These are phyloP conservation scores for Ctenochaetus hawaiiensis DNA, from an alignment of 2,797 vertebrate species.

Conservation along the genomic window DNA sequence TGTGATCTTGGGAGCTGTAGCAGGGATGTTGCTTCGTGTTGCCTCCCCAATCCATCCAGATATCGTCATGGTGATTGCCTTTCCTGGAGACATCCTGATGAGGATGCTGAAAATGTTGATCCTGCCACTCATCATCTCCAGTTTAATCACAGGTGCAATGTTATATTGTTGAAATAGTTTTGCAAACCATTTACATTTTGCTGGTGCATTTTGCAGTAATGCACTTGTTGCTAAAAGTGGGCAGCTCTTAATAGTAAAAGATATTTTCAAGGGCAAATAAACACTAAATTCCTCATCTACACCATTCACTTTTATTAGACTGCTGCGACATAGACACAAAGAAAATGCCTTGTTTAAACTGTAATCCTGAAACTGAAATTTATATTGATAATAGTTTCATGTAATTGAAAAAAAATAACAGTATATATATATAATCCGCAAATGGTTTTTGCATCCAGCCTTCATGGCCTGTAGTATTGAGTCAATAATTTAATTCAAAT, in stretches of 20 bases:
- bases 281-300: not conserved
- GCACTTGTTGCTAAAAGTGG: not conserved
- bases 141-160: slow-evolving; percentile 95
- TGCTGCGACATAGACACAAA: not conserved
- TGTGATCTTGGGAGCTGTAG: slow-evolving; percentile 93
- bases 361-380: slow-evolving; percentile 9
- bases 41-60: slow-evolving; percentile 94
- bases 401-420: slow-evolving; percentile 9
- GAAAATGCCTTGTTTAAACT: not conserved
- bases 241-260: not conserved
- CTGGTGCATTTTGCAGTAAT: not conserved
- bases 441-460: slow-evolving; percentile 21
- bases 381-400: slow-evolving; percentile 3
- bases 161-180: no score
- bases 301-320: slow-evolving; percentile 2
- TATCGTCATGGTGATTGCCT: slow-evolving; percentile 96
- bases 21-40: slow-evolving; percentile 92
- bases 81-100: slow-evolving; percentile 99
- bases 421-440: slow-evolving; percentile 1
- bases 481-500: slow-evolving; percentile 40
- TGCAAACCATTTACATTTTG: no score
- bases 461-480: slow-evolving; percentile 3
- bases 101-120: slow-evolving; percentile 99
- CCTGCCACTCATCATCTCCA: slow-evolving; percentile 98
- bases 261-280: not conserved